These are phyloP conservation scores for Hirtodrosophila duncani DNA, from an alignment of 2,888 invertebrate species.

Conservation along the genomic window DNA sequence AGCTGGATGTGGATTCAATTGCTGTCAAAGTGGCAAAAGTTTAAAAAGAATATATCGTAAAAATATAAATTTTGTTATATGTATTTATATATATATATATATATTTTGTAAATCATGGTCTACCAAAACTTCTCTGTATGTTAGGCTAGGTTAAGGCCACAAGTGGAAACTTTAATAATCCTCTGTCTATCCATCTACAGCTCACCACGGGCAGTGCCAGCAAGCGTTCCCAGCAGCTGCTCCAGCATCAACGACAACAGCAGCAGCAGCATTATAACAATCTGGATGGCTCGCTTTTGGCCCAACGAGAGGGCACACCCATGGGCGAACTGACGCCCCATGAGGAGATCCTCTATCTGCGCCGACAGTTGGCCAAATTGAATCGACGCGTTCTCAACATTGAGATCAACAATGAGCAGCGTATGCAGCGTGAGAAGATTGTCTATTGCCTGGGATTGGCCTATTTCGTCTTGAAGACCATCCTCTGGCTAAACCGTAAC, in stretches of 20 bases:
- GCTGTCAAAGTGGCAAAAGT: too few species aligned
- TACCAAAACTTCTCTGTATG: constrained; percentile 34
- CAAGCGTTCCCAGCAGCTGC: constrained; percentile 64
- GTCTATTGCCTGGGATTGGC: constrained; percentile 90
- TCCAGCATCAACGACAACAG: constrained; percentile 28
- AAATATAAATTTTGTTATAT: too few species aligned
- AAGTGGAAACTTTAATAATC: not conserved
- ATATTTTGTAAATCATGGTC: constrained; percentile 28
- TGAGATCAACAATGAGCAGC: constrained; percentile 90
- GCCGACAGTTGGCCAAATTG: constrained; percentile 91
- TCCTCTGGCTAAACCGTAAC: constrained; percentile 87
- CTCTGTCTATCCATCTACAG: constrained; percentile 26
- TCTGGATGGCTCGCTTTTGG: constrained; percentile 67
- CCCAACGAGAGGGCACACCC: constrained; percentile 84
- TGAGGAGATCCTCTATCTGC: constrained; percentile 90
- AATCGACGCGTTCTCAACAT: constrained; percentile 91
- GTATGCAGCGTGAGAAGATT: constrained; percentile 91
- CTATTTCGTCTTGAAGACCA: constrained; percentile 90
- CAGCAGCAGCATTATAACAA: constrained; percentile 52
- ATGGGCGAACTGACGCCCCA: constrained; percentile 84
- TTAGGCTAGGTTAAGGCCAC: not conserved
- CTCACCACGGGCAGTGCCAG: constrained; percentile 73
- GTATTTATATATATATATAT: not conserved
- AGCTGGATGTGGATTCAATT: not conserved
- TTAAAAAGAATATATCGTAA: too few species aligned